phyloP scores from a whole-genome alignment of 2,888 invertebrate species.

The Athalia circularis region DNA sequence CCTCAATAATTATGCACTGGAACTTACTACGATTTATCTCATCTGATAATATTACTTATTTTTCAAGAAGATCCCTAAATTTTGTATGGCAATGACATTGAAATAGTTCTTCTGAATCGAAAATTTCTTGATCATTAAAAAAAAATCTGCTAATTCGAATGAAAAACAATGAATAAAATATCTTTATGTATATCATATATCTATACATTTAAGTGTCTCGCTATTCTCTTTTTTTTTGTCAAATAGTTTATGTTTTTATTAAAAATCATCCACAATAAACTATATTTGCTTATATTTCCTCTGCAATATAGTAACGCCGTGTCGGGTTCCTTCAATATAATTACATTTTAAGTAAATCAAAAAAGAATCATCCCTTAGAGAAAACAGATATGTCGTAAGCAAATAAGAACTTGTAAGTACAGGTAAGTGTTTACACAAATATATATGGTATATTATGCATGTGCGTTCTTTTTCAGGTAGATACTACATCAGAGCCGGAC shows the following conservation, averaged over 20 bases:
- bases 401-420: constrained; percentile 10
- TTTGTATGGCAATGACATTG: too few species aligned
- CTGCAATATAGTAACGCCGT: neutral
- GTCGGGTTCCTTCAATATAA: neutral
- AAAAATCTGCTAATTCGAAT: constrained; percentile 2
- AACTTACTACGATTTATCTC: too few species aligned
- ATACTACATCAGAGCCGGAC: constrained; percentile 13
- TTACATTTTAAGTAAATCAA: constrained; percentile 38
- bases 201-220: too few species aligned
- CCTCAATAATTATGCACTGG: neutral
- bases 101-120: neutral
- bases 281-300: constrained; percentile 5
- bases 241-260: constrained; percentile 34
- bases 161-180: constrained; percentile 37
- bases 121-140: neutral
- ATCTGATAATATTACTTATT: too few species aligned
- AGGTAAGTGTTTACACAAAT: constrained; percentile 22
- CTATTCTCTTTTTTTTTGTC: constrained; percentile 6
- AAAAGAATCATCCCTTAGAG: constrained; percentile 28
- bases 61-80: too few species aligned
- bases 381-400: neutral
- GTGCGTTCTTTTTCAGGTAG: constrained; percentile 28
- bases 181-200: neutral
- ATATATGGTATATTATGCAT: constrained; percentile 8
- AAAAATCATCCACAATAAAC: constrained; percentile 27